Evolutionary conservation across 1,140 invertebrate genomes (phyloP), one percentile per base, ranked within the genome.

Genomic region (Aphaenogaster rudis): DNA sequence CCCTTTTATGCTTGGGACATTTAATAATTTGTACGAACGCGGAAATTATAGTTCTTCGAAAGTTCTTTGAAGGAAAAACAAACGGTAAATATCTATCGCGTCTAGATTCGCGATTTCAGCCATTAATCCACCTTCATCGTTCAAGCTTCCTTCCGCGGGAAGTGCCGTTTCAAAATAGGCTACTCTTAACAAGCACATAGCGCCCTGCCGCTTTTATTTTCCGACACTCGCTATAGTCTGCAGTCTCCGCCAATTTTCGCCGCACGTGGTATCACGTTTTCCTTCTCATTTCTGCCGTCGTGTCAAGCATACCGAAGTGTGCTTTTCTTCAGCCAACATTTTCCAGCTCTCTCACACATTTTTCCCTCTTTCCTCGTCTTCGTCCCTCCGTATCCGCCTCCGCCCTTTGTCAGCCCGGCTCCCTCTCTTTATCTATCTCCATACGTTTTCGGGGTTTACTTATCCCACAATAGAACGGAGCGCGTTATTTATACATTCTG

Each of bases 401-500:
- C 54, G 28, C 54, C 69, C 80, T 63, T 84, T 84, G 80, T 76
- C 80, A 84, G 54, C 8, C 33, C 13, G 33, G 8, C 28, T 5
- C 6, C 6, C 54, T 61, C 71, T 81, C 89, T 82, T 76, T 86
- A 54, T 88, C 79, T 61, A 59, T 71, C 71, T 39, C 21, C 36
- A 33, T 50, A 0, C 67, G 52, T 85, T 57, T 61, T 67, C 82
- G 66, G 42, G 71, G 91, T 90, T 92, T 92, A 92, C 88, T 91
- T 90, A 91, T 89, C 88, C 90, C 84, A 92, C 90, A 93, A 93
- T 93, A 92, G 92, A 88, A 84, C 63, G 80, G 69, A 79, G 67
- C 88, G 82, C 54, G 91, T 92, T 93, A 93, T 93, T 93, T 93
- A 93, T 93, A 93, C 87, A 92, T 92, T 89, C 88, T 45, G 45